Evolutionary conservation across 2,797 vertebrate species (phyloP), one percentile per base, ranked within the genome.

Genomic region (Rhinella marina): DNA sequence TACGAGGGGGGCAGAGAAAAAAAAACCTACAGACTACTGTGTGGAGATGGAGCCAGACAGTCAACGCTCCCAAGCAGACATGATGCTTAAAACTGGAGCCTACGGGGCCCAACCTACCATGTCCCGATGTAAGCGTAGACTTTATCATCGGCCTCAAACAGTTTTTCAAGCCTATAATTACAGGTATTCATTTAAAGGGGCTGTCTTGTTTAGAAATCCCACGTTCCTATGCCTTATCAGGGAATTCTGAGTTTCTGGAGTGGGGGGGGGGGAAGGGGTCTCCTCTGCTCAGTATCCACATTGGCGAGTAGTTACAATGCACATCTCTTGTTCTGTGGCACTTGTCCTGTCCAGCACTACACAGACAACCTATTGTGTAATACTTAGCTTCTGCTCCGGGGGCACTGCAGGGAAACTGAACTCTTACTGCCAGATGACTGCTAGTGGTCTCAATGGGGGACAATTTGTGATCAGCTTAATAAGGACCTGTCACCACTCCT

Each of bases 21-120:
- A 84, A 77, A 57, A 56, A 1, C 7, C 57, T 77, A 57, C 62
- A 83, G 41, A 87, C 88, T 89, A 87, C 88, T 89, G 85, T 87
- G 75, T 87, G 57, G 81, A 84, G 81, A 82, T 84, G 85, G 81
- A 89, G 88, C 88, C 81, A 86, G 85, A 64, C 85, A 73, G 19
- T 72, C 50, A 84, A 61, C 61, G 57, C 73, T 78, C 79, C 32
- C 25, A 62, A 79, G 70, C 64, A 89, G 82, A 78, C 80, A 68
- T 1, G 19, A 86, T 27, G 77, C 79, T 62, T 85, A 76, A 77
- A 86, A 32, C 16, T 66, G 50, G 78, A 84, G 56, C 80, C 23
- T 62, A 27, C 3, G 25, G 76, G 41, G n/a, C 64, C 62, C 61
- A 48, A 84, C 57, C 50, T 27, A 27, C 77, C 21, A 57, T 32